Evolutionary conservation across 2,113 vertebrate genomes (phyloP).

Genomic region (Herpetotheres cachinnans): DNA sequence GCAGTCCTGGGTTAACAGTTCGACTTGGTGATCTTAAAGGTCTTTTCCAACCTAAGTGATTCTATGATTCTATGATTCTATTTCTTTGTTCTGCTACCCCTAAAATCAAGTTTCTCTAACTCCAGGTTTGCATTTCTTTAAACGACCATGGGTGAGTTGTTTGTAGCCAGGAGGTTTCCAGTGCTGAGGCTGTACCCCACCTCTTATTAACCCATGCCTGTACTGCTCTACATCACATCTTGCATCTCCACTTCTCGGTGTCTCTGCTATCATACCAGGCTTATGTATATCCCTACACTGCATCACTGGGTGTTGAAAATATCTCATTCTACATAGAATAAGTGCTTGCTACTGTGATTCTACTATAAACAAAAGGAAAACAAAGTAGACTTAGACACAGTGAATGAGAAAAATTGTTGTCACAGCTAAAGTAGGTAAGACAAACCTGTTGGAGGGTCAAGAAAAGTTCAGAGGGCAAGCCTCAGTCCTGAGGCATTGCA

Average conservation of each 20-base stretch:
- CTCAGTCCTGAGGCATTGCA: not conserved
- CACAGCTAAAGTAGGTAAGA: not conserved
- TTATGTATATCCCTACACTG: not conserved
- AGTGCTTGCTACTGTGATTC: not conserved
- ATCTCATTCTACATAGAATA: not conserved
- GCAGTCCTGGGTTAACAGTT: no score
- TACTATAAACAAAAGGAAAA: not conserved
- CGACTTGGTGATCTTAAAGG: no score
- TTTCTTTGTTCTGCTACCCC: not conserved
- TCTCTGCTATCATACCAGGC: not conserved
- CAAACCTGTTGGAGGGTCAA: not conserved
- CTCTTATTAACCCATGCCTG: not conserved
- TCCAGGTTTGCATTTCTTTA: not conserved
- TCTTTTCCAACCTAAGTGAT: no score
- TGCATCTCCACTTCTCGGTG: not conserved
- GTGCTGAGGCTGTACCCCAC: not conserved
- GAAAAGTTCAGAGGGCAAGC: not conserved
- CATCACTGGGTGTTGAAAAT: not conserved
- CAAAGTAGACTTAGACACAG: not conserved
- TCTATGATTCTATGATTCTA: not conserved
- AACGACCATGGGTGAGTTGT: not conserved
- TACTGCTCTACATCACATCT: not conserved
- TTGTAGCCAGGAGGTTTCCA: not conserved
- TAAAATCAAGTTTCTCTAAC: not conserved
- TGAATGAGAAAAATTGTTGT: not conserved